Conservation (phyloP, 1,140 invertebrate genomes). For the Calosoma granatense region DNA sequence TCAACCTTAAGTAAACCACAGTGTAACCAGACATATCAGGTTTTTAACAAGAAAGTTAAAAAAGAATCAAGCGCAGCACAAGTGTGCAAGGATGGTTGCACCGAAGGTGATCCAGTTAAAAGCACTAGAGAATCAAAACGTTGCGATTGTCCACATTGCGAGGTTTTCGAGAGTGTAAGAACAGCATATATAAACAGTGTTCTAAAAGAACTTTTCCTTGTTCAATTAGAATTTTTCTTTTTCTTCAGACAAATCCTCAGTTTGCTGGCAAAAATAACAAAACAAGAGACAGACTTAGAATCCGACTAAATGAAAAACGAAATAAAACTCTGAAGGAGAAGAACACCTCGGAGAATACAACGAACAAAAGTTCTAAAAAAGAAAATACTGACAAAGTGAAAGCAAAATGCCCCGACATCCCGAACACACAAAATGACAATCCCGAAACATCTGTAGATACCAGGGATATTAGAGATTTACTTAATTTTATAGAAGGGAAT, state of each 20-base stretch:
- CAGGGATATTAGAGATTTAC: constrained; percentile 25
- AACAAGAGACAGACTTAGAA: constrained; percentile 37
- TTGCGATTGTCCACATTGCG: constrained; percentile 31
- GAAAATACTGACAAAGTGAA: constrained; percentile 6
- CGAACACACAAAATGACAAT: constrained; percentile 8
- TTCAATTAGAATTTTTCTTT: not conserved
- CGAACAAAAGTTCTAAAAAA: not conserved
- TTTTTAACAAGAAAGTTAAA: no score
- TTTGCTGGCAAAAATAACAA: constrained; percentile 31
- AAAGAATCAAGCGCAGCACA: not conserved
- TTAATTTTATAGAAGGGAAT: constrained; percentile 32
- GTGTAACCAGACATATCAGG: not conserved
- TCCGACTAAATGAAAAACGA: constrained; percentile 32
- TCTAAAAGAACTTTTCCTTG: not conserved
- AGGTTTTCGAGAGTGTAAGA: constrained; percentile 25
- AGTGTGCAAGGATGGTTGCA: not conserved
- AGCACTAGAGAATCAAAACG: constrained; percentile 22
- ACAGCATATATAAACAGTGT: constrained; percentile 5
- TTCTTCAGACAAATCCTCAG: constrained; percentile 13
- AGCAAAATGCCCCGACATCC: not conserved
- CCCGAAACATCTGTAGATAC: not conserved
- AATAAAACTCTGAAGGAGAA: not conserved
- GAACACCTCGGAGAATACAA: not conserved
- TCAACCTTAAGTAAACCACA: not conserved
- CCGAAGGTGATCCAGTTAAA: constrained; percentile 9